Base-by-base conservation (phyloP, 2,113 vertebrate genomes). In the Cariama cristata region DNA sequence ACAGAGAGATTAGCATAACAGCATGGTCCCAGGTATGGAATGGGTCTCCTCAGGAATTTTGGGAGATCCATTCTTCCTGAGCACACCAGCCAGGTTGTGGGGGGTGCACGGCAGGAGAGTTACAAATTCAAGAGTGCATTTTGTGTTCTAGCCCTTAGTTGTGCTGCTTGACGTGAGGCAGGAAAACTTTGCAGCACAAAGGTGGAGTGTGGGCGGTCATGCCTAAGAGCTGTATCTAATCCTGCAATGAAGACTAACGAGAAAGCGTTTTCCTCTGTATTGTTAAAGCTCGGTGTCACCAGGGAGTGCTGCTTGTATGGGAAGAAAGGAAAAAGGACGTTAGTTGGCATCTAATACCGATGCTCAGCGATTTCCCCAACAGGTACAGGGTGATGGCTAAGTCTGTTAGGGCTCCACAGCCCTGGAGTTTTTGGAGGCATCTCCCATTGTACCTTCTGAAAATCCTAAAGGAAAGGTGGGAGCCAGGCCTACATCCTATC, bases 11-110 rank as follows among this genome's bases (percentile, higher is more conserved):
- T 45, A 56, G 53, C 26, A 9, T 15, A 47, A 47, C 32, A 30
- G 20, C 14, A 0, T 38, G 7, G 66, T 52, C 55, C 64, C 44
- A 28, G 40, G 9, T 33, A 53, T 42, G 40, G 44, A 87, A 56
- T 27, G 40, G 7, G 3, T 53, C 17, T 73, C 15, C 28, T 10
- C 1, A 8, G 63, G 47, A 55, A 63, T 81, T 80, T 23, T 75
- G 13, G 8, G 56, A 81, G 21, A 47, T 9, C 13, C 20, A 14
- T 64, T 79, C 38, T 82, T 86, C 50, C 35, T 58, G 10, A 87
- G 28, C 58, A 26, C 12, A 7, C 23, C 0, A 0, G n/a, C 42
- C 16, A 6, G 1, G 0, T 40, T 73, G 16, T 9, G 4, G 8
- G 11, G 9, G 5, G 8, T 11, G 26, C 23, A 58, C 62, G 53